phyloP scores from a whole-genome alignment of 2,797 vertebrate species.

The Dermochelys coriacea region DNA sequence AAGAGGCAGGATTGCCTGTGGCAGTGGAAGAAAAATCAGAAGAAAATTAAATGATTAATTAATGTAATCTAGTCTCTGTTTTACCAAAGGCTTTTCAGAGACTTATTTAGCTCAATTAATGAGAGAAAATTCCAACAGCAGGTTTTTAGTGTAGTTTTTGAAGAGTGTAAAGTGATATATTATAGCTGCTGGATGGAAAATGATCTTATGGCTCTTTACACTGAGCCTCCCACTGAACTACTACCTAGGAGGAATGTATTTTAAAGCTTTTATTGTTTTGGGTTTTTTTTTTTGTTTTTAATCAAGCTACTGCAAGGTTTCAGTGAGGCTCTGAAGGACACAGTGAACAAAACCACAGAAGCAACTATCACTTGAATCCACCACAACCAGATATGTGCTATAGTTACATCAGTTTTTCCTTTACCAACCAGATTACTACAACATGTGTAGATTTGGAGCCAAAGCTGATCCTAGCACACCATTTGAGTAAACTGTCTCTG shows the following conservation, averaged over 20 bases:
- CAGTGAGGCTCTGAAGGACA: background rate
- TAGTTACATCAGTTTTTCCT: background rate
- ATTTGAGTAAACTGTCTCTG: background rate
- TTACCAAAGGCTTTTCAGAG: conserved; percentile 75
- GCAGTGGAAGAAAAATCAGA: conserved; percentile 70
- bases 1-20: conserved; percentile 72
- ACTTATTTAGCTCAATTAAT: conserved; percentile 72
- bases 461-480: background rate
- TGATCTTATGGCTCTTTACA: conserved; percentile 49
- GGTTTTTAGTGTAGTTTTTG: conserved; percentile 50
- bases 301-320: background rate
- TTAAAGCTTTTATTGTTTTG: conserved; percentile 6
- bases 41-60: conserved; percentile 80
- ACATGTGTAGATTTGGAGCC: background rate
- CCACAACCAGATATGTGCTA: background rate
- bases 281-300: conserved; percentile 11
- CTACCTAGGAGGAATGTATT: background rate
- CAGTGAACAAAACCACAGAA: background rate
- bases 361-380: background rate
- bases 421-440: background rate
- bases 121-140: conserved; percentile 64
- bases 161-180: conserved; percentile 61
- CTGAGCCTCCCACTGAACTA: conserved; percentile 50
- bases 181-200: conserved; percentile 61
- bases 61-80: conserved; percentile 75